Evolutionary conservation across 2,113 vertebrate genomes (phyloP).

Genomic region (Glaucidium brasilianum): DNA sequence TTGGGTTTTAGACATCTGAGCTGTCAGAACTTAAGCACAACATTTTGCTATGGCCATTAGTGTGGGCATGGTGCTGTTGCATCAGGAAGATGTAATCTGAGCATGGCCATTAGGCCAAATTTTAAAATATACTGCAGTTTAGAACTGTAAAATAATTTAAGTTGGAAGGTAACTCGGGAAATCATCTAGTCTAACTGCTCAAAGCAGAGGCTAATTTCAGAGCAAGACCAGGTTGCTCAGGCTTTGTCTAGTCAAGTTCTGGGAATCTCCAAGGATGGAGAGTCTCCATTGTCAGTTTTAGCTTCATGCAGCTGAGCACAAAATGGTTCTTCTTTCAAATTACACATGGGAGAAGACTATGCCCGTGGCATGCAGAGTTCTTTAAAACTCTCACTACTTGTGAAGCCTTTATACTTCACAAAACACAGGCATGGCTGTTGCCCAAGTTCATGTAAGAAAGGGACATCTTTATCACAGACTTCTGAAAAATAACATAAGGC

Average conservation of each 20-base stretch:
- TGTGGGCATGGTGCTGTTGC: rapidly evolving
- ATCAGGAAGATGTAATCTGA: background rate
- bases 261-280: background rate
- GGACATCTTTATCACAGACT: background rate
- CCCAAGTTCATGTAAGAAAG: background rate
- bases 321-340: background rate
- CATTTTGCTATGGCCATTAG: background rate
- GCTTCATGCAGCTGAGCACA: background rate
- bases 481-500: background rate
- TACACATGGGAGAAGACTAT: background rate
- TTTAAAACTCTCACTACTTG: background rate
- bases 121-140: background rate
- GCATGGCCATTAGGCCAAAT: background rate
- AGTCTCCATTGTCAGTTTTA: background rate
- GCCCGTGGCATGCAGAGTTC: background rate
- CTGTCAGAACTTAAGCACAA: background rate
- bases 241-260: background rate
- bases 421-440: background rate
- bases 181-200: rapidly evolving
- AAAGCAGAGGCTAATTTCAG: background rate
- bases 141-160: background rate
- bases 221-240: background rate
- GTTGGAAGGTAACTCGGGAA: background rate
- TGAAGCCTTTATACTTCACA: background rate
- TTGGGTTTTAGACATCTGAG: background rate